Base-by-base conservation (phyloP, 2,888 invertebrate species). In the Idaea dimidiata region DNA sequence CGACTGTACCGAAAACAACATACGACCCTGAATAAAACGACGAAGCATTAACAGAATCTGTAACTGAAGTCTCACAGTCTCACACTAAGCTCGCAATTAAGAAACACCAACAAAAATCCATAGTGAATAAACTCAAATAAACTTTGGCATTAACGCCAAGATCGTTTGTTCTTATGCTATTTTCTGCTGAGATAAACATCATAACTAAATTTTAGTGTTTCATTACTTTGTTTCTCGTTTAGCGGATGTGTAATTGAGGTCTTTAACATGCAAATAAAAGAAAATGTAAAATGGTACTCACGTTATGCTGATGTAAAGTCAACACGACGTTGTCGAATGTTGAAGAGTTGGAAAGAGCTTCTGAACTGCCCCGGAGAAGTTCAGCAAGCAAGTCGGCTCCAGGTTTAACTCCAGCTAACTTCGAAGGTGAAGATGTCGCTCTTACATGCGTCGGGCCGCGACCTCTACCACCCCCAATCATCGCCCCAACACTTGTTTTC, bases 361-460 rank as follows among this genome's bases (percentile, higher is more conserved):
- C 97, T 55, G 97, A 97, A 76, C 96, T 96, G 62, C 96, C 97
- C 70, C 96, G 94, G 58, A 97, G 93, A 66, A 97, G 89, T 82
- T 96, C 96, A 57, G 96, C 96, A 66, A 97, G 91, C 66, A 97
- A 88, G 80, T 96, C 96, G 1, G 84, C 87, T 31, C 88, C 89
- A 6, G 91, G 87, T 66, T 88, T 87, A 62, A 90, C 90, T 66
- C 95, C 95, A 77, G 95, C 95, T 70, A 96, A 91, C 83, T 96
- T 96, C 17, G 96, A 96, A 43, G 96, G 96, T 72, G 96, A 96
- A 8, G 96, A 96, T 16, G 96, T 96, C 6, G 96, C 96, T 72
- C 96, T 88, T 72, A 96, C 96, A 84, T 96, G 96, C 24, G 94
- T 89, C 1, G 94, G 91, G 61, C 91, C 93, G 70, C 93, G 91